phyloP scores from a whole-genome alignment of 2,797 vertebrate genomes.

The Emydoidea blandingii region DNA sequence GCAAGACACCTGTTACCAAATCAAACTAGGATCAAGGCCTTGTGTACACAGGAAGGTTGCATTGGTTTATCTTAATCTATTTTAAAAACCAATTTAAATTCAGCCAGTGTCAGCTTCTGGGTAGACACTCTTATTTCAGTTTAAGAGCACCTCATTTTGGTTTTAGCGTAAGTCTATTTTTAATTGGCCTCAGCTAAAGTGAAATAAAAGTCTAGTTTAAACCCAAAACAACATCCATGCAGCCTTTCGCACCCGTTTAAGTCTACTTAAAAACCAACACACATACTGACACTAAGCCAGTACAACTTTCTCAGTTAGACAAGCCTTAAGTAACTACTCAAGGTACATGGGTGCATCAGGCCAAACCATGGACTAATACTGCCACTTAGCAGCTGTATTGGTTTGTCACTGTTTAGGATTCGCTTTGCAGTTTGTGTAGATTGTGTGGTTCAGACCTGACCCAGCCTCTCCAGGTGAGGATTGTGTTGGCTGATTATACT shows the following conservation, averaged over 20 bases:
- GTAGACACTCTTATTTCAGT: neutral
- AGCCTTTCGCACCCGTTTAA: neutral
- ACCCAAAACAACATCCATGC: no score
- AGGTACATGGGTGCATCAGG: neutral
- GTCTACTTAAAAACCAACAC: neutral
- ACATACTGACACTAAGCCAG: no score
- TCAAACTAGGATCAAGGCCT: neutral
- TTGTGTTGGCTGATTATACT: neutral
- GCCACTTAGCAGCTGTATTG: neutral
- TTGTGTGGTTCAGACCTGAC: neutral
- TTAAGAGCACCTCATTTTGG: neutral
- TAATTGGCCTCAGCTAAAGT: no score
- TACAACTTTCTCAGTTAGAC: neutral
- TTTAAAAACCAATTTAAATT: neutral
- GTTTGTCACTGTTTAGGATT: neutral
- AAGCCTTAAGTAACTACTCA: neutral
- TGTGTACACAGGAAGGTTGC: neutral
- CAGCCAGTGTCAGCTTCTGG: neutral
- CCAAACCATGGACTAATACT: neutral
- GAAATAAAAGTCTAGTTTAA: no score
- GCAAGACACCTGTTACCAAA: neutral
- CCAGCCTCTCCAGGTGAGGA: accelerated
- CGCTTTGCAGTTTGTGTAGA: neutral
- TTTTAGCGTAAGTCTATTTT: no score
- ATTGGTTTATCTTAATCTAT: neutral